These are phyloP conservation scores for Marmota flaviventris DNA, from an alignment of 2,113 vertebrate species.

Conservation along the genomic window DNA sequence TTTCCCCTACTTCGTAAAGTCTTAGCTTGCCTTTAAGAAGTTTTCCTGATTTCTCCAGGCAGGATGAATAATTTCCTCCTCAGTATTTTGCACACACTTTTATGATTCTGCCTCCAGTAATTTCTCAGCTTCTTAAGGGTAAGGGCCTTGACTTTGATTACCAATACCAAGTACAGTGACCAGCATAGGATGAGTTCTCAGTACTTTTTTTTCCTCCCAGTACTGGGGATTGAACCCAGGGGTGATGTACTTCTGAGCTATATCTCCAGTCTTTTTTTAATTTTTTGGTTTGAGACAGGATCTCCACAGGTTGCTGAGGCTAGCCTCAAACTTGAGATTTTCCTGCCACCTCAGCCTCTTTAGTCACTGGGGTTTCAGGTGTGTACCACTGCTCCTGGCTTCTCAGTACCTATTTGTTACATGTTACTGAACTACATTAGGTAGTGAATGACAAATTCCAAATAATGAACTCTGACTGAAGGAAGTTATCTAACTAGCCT, in stretches of 20 bases:
- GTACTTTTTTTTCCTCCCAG: too few species aligned
- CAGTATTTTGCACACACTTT: not conserved
- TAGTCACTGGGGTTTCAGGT: too few species aligned
- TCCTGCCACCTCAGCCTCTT: too few species aligned
- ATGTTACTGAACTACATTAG: not conserved
- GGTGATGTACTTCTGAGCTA: too few species aligned
- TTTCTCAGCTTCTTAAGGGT: not conserved
- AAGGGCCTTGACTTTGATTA: not conserved
- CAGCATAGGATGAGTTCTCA: not conserved
- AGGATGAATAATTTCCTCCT: not conserved
- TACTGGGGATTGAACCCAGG: too few species aligned
- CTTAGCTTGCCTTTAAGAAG: not conserved
- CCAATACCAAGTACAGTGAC: not conserved
- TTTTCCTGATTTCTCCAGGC: not conserved
- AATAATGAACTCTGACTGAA: conserved; percentile 22
- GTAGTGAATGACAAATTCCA: not conserved
- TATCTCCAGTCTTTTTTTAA: too few species aligned
- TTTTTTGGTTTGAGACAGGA: too few species aligned
- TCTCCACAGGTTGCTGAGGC: too few species aligned
- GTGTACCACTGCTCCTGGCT: too few species aligned
- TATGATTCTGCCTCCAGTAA: not conserved
- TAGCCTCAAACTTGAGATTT: too few species aligned
- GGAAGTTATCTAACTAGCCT: not conserved
- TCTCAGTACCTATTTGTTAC: not conserved
- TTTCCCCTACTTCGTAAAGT: not conserved